A percentile compares a stretch with the other conserved stretches of the same genome.
Conservation (phyloP, 2,113 vertebrate species). For the Pedionomus torquatus region DNA sequence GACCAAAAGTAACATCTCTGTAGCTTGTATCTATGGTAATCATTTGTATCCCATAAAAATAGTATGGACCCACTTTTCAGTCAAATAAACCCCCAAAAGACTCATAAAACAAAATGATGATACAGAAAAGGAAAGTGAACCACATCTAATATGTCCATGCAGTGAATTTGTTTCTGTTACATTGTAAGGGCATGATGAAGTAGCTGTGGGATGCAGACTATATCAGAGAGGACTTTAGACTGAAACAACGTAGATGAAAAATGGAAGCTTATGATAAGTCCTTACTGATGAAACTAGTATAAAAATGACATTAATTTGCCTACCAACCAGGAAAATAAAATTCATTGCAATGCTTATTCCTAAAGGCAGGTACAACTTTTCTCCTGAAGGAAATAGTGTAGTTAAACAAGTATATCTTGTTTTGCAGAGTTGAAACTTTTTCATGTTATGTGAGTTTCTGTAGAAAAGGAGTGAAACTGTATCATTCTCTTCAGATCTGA, state of each 20-base stretch:
- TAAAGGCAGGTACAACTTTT: neutral
- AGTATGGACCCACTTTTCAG: neutral
- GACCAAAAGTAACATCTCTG: neutral
- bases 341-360: accelerated
- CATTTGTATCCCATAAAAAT: neutral
- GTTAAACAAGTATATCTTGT: neutral
- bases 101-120: neutral
- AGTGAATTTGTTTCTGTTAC: neutral
- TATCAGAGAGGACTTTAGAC: neutral
- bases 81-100: neutral
- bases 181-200: neutral
- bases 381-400: neutral
- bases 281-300: neutral
- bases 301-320: neutral
- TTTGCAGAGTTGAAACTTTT: neutral
- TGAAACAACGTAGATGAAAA: neutral
- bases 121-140: neutral
- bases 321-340: neutral
- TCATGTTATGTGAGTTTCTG: neutral
- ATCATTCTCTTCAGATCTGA: neutral
- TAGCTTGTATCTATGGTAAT: neutral
- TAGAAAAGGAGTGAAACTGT: neutral
- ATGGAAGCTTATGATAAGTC: neutral
- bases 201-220: neutral
- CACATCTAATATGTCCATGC: neutral